Evolutionary conservation across 35 echinoderm and acorn worm genomes (phyloP), one percentile per base, ranked within the genome.

Genomic region (Amphiura filiformis): DNA sequence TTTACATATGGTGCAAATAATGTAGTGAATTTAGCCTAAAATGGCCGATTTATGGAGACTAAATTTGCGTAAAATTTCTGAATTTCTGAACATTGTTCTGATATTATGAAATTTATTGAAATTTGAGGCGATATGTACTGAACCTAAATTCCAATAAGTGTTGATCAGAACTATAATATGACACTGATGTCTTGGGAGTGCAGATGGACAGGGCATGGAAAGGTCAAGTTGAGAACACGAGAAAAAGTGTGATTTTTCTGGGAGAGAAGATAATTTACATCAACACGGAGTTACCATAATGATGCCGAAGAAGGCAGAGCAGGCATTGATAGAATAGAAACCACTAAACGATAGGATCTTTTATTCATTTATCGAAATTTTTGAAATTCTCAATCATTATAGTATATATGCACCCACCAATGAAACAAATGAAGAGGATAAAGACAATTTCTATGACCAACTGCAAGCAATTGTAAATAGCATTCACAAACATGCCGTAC

Each of bases 371-470:
- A 2, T 40, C 38, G 14, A 83, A 83, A 33, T 44, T 17, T 28
- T 47, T 40, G 1, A 83, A 83, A 1, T 1, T 56, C 38, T 44
- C 81, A 56, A 83, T 83, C 39, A 49, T 83, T 15, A 37, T 47
- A 33, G 34, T 17, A 13, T n/a, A n/a, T 83, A 83, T 83, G 81
- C 81, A 40, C 81, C 81, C 37, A 80, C 78, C 28, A 80, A 80
- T 36, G 78, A 80, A 18, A 5, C 78, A 18, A 39, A 34, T 80
- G 78, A 80, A 34, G 83, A 85, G 33, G 57, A 61, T 30, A n/a
- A 86, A 76, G 84, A 75, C 39, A n/a, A 20, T 1, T 82, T 49
- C 15, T 89, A 89, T 65, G 36, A 90, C 17, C 78, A 83, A 75
- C 80, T 90, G 0, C 88, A 90, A 76, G 0, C 33, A 35, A 56